Evolutionary conservation across 2,113 vertebrate genomes (phyloP).

Genomic region (Sorex fumeus): DNA sequence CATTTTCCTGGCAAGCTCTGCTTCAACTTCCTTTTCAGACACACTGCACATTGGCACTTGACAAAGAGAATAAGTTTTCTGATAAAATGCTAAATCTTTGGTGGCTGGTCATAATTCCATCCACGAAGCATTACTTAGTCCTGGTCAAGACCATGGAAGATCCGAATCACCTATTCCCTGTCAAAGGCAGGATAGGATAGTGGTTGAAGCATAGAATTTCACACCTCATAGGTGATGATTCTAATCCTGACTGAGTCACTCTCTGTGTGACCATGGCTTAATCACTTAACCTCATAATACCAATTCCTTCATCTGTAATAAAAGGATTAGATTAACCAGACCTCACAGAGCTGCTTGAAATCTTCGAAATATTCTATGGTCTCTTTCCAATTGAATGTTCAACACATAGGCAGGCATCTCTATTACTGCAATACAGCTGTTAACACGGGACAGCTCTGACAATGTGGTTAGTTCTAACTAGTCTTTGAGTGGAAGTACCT

Average conservation of each 20-base stretch:
- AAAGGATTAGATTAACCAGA: not conserved
- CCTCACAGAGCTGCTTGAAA: slow-evolving; percentile 2
- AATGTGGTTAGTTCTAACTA: not conserved
- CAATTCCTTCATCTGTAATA: slow-evolving; percentile 23
- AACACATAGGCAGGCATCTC: not conserved
- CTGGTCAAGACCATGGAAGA: not conserved
- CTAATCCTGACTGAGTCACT: not conserved
- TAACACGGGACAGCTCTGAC: not conserved
- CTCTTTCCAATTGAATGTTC: not conserved
- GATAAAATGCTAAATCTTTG: slow-evolving; percentile 45
- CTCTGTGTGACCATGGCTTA: slow-evolving; percentile 8
- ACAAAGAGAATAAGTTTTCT: slow-evolving; percentile 60
- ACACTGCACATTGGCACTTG: slow-evolving; percentile 40
- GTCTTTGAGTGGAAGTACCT: not conserved
- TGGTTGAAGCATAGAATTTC: slow-evolving; percentile 19
- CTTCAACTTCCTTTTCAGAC: slow-evolving; percentile 40
- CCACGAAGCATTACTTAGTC: slow-evolving; percentile 59
- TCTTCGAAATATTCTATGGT: not conserved
- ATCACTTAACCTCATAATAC: not conserved
- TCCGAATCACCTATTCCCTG: not conserved
- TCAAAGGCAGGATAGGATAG: not conserved
- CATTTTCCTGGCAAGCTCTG: slow-evolving; percentile 52
- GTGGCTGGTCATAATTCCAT: slow-evolving; percentile 46
- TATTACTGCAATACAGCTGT: not conserved
- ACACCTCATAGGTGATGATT: slow-evolving; percentile 35